Percentiles rank a stretch among this genome's conserved stretches.
Conservation (phyloP, 37 sponge, comb jelly and placozoan species). For the Halisarca cf. caerulea region DNA sequence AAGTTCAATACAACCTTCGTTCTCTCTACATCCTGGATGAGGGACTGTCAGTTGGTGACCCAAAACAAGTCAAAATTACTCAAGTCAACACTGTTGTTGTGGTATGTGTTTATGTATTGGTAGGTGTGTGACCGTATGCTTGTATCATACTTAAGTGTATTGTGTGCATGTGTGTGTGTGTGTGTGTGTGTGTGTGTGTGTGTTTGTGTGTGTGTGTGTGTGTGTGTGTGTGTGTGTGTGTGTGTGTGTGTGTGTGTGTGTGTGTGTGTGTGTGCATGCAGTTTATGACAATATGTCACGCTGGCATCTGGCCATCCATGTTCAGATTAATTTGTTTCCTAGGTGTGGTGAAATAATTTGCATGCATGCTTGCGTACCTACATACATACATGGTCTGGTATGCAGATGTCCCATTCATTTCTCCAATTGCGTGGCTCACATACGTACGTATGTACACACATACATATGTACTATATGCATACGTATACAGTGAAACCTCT, state of each 20-base stretch:
- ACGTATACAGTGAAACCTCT: no score
- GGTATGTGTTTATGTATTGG: slow-evolving; percentile 38
- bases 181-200: not conserved
- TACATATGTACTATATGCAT: no score
- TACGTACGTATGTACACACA: no score
- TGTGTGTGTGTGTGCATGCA: not conserved
- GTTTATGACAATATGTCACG: no score
- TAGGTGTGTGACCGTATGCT: not conserved
- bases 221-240: slow-evolving; percentile 31
- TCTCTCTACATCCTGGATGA: slow-evolving; percentile 55
- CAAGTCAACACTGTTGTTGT: slow-evolving; percentile 64
- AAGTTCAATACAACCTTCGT: slow-evolving; percentile 46
- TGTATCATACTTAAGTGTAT: not conserved
- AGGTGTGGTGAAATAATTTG: no score
- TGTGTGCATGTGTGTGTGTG: slow-evolving; percentile 7
- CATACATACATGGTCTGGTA: no score
- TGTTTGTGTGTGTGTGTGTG: slow-evolving; percentile 26
- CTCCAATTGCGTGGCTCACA: no score
- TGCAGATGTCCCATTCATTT: no score
- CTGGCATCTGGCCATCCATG: no score
- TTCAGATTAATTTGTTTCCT: no score
- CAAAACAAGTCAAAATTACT: slow-evolving; percentile 34
- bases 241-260: not conserved
- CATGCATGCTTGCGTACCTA: no score
- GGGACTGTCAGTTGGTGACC: slow-evolving; percentile 22